Evolutionary conservation across 2,888 invertebrate species (phyloP).

Genomic region (Opisthograptis luteolata): DNA sequence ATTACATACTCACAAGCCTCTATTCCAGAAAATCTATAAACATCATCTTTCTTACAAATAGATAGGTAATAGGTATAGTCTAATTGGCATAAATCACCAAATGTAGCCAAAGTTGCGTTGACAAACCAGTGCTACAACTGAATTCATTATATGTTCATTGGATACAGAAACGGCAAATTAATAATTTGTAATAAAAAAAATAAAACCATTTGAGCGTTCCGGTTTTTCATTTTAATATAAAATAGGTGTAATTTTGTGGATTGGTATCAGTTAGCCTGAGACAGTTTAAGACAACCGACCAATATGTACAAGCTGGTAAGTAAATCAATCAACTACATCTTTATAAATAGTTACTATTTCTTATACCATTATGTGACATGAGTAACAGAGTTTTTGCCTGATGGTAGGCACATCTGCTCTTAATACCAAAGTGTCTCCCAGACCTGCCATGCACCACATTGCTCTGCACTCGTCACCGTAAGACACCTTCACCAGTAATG

Average conservation of each 20-base stretch:
- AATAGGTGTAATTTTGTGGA: constrained; percentile 23
- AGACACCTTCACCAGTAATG: too few species aligned
- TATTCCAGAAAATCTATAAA: too few species aligned
- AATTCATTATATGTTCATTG: constrained; percentile 3
- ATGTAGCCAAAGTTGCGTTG: neutral
- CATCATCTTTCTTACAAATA: too few species aligned
- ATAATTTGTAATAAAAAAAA: constrained; percentile 7
- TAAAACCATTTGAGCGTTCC: constrained; percentile 18
- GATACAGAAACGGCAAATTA: constrained; percentile 3
- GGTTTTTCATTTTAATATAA: constrained; percentile 29
- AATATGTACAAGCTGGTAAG: constrained; percentile 58
- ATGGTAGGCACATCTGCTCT: too few species aligned
- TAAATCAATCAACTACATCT: constrained; percentile 3
- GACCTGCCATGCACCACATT: too few species aligned
- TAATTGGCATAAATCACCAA: neutral
- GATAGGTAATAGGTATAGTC: too few species aligned
- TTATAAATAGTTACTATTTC: too few species aligned
- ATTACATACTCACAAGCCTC: too few species aligned
- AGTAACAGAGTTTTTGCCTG: too few species aligned
- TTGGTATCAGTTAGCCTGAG: constrained; percentile 36
- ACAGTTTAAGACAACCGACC: constrained; percentile 31
- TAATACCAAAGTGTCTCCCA: too few species aligned
- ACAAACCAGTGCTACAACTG: constrained; percentile 1
- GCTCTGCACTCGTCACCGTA: too few species aligned
- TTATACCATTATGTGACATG: too few species aligned